Evolutionary conservation across 2,888 invertebrate genomes (phyloP).

Genomic region (Chamaedrilus cognettii): DNA sequence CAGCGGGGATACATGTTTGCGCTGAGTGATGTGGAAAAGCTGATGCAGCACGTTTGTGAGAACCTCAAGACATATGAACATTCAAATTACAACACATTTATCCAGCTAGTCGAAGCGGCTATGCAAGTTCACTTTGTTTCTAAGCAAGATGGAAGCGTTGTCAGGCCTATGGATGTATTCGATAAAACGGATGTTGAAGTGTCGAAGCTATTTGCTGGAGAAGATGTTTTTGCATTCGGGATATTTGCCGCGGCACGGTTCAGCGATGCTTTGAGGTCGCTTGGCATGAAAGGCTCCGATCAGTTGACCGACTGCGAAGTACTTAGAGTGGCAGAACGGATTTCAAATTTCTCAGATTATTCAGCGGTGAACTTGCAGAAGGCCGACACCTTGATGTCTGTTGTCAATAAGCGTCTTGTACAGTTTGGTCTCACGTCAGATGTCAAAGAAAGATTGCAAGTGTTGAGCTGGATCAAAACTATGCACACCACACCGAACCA

Average conservation of each 20-base stretch:
- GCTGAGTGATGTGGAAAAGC: no score
- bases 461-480: constrained; percentile 13
- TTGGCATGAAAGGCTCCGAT: constrained; percentile 10
- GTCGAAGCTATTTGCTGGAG: constrained; percentile 4
- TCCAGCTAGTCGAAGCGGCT: no score
- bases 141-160: neutral
- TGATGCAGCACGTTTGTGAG: no score
- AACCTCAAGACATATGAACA: no score
- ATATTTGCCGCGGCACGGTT: constrained; percentile 9
- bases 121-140: neutral
- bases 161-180: constrained; percentile 3
- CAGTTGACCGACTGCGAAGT: constrained; percentile 7
- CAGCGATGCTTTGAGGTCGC: neutral
- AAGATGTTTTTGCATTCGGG: constrained; percentile 10
- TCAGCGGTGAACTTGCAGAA: neutral
- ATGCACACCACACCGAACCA: constrained; percentile 3
- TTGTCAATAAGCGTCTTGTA: neutral
- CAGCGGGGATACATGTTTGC: no score
- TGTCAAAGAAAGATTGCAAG: no score
- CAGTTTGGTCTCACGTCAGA: no score
- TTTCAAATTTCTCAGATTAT: neutral
- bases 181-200: neutral
- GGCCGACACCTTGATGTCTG: neutral
- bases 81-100: no score
- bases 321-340: constrained; percentile 1